Base-by-base conservation (phyloP, 2,888 invertebrate genomes). In the Abrostola triplasia region DNA sequence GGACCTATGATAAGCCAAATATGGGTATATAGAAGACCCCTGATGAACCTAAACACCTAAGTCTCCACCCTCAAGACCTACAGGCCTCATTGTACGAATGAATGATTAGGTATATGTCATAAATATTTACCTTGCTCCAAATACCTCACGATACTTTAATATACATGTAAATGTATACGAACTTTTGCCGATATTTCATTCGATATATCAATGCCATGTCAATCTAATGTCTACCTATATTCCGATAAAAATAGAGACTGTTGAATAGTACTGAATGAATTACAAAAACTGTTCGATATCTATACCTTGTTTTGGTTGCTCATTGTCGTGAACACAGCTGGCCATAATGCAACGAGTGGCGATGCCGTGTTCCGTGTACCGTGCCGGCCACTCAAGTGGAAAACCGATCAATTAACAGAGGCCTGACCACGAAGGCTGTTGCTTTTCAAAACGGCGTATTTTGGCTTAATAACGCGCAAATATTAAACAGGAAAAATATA, bases 341-440 rank as follows among this genome's bases (percentile, higher is more conserved):
- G 44, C 24, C 24, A 59, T 70, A 67, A 67, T 70, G 60, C 50
- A 70, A 53, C 59, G 64, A 61, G 61, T 24, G 5, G 24, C 52
- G 42, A 24, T 36, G 42, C 65, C 54, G 71, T 69, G 79, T 71
- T 54, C 70, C 61, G 49, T 76, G 80, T 82, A 80, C 69, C 82
- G 81, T 73, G 77, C 67, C 53, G 73, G 41, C 61, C 79, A 79
- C 56, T 78, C 78, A 79, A 80, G 79, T 83, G 88, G 85, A 82
- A 87, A 86, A 79, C 81, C 80, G 83, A 88, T 89, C 86, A 84
- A 85, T 88, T 86, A 85, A 77, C 65, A 64, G 70, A 72, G 73
- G 66, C 67, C 66, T 68, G 67, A 68, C 61, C 64, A 64, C 54
- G 59, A 57, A 55, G 52, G 48, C 51, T 38, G 37, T 42, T 60